Evolutionary conservation across 1,140 invertebrate genomes (phyloP).

Genomic region (Formica selysi): DNA sequence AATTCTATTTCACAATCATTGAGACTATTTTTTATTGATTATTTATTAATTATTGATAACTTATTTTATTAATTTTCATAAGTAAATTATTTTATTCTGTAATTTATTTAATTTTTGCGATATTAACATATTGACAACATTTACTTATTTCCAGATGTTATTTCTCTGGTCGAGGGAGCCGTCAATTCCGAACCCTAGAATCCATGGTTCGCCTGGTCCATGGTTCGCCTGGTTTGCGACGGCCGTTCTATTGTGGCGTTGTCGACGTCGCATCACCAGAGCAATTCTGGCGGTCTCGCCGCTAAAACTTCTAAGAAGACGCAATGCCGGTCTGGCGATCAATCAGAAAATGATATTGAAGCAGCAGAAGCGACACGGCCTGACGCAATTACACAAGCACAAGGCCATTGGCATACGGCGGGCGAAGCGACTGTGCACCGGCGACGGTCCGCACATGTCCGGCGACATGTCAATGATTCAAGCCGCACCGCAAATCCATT

Average conservation of each 20-base stretch:
- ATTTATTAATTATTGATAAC: not conserved
- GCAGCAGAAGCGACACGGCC: slow-evolving; percentile 31
- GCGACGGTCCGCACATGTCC: slow-evolving; percentile 77
- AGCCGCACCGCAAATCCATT: slow-evolving; percentile 76
- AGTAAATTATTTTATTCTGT: not conserved
- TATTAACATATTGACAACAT: not conserved
- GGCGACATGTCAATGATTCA: slow-evolving; percentile 57
- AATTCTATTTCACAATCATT: no score
- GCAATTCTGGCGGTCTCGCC: slow-evolving; percentile 77
- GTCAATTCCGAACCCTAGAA: slow-evolving; percentile 68
- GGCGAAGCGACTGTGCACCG: slow-evolving; percentile 79
- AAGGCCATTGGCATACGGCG: slow-evolving; percentile 72
- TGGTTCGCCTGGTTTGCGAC: slow-evolving; percentile 84
- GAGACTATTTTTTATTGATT: not conserved
- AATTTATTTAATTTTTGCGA: not conserved
- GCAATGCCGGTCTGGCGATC: not conserved
- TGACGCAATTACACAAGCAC: slow-evolving; percentile 43
- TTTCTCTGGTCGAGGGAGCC: slow-evolving; percentile 81
- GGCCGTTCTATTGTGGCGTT: slow-evolving; percentile 79
- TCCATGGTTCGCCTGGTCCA: slow-evolving; percentile 61
- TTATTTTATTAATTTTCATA: not conserved
- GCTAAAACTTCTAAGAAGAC: slow-evolving; percentile 72
- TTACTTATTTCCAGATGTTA: slow-evolving; percentile 78
- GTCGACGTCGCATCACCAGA: slow-evolving; percentile 75
- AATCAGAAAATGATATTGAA: slow-evolving; percentile 50